Base-by-base conservation (phyloP, 30 jellyfish, hydroid and myxozoan genomes). In the Pelagia noctiluca region DNA sequence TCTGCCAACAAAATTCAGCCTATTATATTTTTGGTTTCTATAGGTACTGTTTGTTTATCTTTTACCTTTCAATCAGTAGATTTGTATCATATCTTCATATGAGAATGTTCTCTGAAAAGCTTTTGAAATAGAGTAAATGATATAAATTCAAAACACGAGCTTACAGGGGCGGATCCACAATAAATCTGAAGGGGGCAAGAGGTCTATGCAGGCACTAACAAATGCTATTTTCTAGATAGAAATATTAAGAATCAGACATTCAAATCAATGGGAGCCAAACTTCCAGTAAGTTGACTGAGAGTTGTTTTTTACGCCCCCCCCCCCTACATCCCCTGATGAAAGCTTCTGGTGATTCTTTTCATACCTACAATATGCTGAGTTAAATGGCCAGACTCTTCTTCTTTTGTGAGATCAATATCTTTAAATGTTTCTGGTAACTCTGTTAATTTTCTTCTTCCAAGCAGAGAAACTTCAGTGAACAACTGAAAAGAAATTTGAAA, bases 311-410 rank as follows among this genome's bases (percentile, higher is more conserved):
- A 42, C 16, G 57, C 57, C 16, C 12, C 16, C 8, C 16, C 16
- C 8, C 12, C 57, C 57, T 5, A 42, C 8, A 16, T 42, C 57
- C 8, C 8, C 8, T 42, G 57, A 5, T 42, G 57, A 42, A n/a
- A n/a, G n/a, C n/a, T n/a, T n/a, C n/a, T n/a, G n/a, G n/a, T n/a
- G n/a, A n/a, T n/a, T n/a, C n/a, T n/a, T n/a, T n/a, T 26, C 75
- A 48, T 89, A 95, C 99, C 97, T 19, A 88, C 49, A 57, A 75
- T 71, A 35, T 50, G 37, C 73, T 95, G 99, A 35, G 63, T 63
- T 72, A 95, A 78, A 22, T 89, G 92, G n/a, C 97, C 97, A 34
- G 97, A 71, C 64, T 75, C 57, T 50, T 88, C 97, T 71, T 95
- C 99, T 46, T 84, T 80, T 52, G 52, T 96, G 34, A 84, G 83